Conservation (phyloP, 2,113 vertebrate species). For the Takifugu bimaculatus region DNA sequence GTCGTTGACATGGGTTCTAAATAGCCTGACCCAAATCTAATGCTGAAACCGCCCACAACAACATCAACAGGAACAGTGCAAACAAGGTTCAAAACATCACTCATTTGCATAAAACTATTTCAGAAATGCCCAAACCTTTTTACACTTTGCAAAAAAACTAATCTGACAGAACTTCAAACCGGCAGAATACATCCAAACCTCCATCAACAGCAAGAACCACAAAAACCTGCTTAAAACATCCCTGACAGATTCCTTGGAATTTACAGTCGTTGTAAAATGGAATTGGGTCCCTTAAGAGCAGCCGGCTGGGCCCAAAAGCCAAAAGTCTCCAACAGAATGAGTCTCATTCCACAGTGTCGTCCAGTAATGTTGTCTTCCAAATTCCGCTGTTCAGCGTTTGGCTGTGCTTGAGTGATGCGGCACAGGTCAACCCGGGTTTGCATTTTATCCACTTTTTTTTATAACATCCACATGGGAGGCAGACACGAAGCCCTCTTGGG, state of each 20-base stretch:
- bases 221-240: background rate
- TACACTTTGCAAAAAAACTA: background rate
- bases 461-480: background rate
- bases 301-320: no score
- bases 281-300: background rate
- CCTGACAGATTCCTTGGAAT: background rate
- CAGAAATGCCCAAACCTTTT: background rate
- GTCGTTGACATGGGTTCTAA: background rate
- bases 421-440: no score
- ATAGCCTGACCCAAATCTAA: background rate
- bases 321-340: no score
- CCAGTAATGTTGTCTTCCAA: no score
- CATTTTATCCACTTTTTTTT: background rate
- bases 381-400: no score
- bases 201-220: background rate
- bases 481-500: background rate
- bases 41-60: background rate
- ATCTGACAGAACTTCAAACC: background rate
- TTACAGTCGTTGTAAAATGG: background rate
- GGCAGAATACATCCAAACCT: conserved; percentile 2
- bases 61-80: conserved; percentile 2
- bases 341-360: no score
- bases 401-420: no score
- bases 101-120: conserved; percentile 10
- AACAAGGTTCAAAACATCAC: background rate